Evolutionary conservation across 2,113 vertebrate species (phyloP), one percentile per base, ranked within the genome.

Genomic region (Edolisoma coerulescens): DNA sequence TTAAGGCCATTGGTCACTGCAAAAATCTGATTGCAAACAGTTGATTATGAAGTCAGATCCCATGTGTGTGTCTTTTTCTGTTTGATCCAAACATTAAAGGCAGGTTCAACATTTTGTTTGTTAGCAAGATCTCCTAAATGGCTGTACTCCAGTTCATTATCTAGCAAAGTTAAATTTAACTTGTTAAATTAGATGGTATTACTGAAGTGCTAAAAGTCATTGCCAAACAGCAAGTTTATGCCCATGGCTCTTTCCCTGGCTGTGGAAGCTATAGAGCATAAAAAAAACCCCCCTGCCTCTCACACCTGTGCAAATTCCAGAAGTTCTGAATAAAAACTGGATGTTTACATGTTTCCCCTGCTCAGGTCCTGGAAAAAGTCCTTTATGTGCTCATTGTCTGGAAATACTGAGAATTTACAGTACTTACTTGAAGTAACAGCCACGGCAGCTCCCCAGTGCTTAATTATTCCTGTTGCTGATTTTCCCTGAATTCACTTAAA

Each of bases 251-350:
- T 54, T 64, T 73, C 30, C 22, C 44, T 45, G 23, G 8, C 17
- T 56, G 44, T 81, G 54, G 35, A 80, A 89, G 18, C 9, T n/a
- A 35, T 1, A 11, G 15, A 20, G 14, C 20, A n/a, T 68, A 1
- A 60, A 63, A 54, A 18, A 11, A 2, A 3, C 0, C 7, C 7
- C 4, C 8, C 23, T 47, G 8, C 32, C 7, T 73, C 20, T 44
- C 65, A 50, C 20, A 50, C 16, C 11, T 32, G 20, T 30, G 27
- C 32, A 79, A 82, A 78, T 70, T 65, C 13, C 33, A 86, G 32
- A 61, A 67, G 39, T 32, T 71, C 37, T 45, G 61, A 79, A 75
- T 37, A 12, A 75, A 85, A 67, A 1, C 7, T 41, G 30, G 7
- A 10, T 73, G 4, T 42, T 73, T 65, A 24, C 20, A 23, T 12